Percentiles rank a stretch among this genome's conserved stretches.
Conservation (phyloP, 2,113 vertebrate genomes). For the Vulpes ferrilata region DNA sequence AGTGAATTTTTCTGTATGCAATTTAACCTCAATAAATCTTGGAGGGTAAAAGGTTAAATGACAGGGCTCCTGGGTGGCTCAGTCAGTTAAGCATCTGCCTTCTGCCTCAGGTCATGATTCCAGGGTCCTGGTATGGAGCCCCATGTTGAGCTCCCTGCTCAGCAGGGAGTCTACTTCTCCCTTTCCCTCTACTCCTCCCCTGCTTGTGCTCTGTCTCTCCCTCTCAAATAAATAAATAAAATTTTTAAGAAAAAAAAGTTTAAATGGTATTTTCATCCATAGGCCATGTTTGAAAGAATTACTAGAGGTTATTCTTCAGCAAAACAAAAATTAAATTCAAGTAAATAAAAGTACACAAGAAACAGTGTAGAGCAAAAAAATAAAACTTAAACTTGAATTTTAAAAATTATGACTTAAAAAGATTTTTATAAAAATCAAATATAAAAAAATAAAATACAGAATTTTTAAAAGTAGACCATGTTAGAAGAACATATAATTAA, state of each 20-base stretch:
- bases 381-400: neutral
- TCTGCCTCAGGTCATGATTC: too few species aligned
- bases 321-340: conserved; percentile 6
- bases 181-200: too few species aligned
- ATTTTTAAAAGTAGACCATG: neutral
- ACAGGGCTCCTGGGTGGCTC: too few species aligned
- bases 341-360: neutral
- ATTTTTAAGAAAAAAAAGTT: neutral
- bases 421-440: neutral
- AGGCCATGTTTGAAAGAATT: conserved; percentile 13
- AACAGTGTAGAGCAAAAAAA: neutral
- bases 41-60: neutral
- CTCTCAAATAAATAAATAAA: too few species aligned
- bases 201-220: too few species aligned
- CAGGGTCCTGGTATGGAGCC: too few species aligned
- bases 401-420: neutral
- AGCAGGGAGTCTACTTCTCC: too few species aligned
- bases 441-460: neutral
- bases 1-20: neutral
- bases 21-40: neutral
- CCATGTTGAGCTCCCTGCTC: too few species aligned
- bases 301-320: neutral
- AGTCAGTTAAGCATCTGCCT: too few species aligned
- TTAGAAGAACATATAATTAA: neutral
- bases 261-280: neutral